Conservation (phyloP, 2,797 vertebrate genomes). For the Microtus californicus region DNA sequence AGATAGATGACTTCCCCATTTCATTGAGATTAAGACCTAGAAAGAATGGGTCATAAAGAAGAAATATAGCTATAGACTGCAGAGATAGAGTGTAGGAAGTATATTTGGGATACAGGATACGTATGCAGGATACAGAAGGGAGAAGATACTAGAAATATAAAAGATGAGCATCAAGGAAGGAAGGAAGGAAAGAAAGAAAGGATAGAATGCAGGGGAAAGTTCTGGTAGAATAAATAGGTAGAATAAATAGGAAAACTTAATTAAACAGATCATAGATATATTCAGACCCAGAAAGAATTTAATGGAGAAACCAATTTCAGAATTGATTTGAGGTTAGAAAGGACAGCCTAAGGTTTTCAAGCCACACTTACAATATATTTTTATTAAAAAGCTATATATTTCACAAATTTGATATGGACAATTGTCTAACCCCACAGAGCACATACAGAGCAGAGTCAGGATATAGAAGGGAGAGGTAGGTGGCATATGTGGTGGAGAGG, state of each 20-base stretch:
- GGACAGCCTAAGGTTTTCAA: too few species aligned
- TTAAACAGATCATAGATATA: too few species aligned
- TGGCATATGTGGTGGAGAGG: neutral
- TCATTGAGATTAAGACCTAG: too few species aligned
- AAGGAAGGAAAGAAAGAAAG: too few species aligned
- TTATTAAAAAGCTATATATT: conserved; percentile 65
- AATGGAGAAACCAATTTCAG: too few species aligned
- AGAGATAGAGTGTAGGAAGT: neutral
- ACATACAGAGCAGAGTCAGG: neutral
- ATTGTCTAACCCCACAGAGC: conserved; percentile 34
- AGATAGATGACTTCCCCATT: neutral
- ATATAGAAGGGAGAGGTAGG: neutral
- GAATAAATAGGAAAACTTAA: neutral
- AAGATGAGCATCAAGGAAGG: neutral
- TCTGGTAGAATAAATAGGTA: neutral
- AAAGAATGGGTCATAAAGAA: neutral
- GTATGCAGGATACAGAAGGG: neutral
- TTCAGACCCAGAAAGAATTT: too few species aligned
- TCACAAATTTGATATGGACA: conserved; percentile 54
- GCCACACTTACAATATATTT: conserved; percentile 70
- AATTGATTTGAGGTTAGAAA: too few species aligned
- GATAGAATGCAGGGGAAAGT: neutral
- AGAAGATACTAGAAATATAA: neutral
- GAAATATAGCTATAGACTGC: neutral
- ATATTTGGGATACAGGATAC: neutral